Evolutionary conservation across 2,797 vertebrate species (phyloP), one percentile per base, ranked within the genome.

Genomic region (Gambelia wislizenii): DNA sequence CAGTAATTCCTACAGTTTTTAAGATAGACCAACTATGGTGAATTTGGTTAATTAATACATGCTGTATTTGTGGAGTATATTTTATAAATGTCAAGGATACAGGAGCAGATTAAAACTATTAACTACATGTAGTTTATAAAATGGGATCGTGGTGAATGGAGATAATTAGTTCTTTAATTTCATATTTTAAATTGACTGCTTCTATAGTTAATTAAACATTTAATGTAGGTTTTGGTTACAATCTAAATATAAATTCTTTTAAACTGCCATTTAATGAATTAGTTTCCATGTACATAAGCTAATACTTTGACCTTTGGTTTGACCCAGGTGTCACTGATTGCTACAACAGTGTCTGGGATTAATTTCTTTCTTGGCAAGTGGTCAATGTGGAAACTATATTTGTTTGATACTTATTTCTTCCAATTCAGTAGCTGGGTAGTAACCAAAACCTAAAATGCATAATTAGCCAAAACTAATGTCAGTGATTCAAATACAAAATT

Each of bases 151-250:
- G 92, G 49, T 92, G 82, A 93, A 81, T 61, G 14, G 14, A 94
- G 77, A 93, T 93, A 95, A 93, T 91, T 95, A 84, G 88, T 90
- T 96, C 67, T 90, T 95, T 96, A 95, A 96, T 95, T 95, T 94
- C 39, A 84, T 93, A 89, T 91, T 94, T 96, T 94, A 92, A 95
- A 95, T 94, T 96, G 90, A 95, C 88, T 95, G 59, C 86, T 94
- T 95, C 87, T 93, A 25, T 90, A 93, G 49, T 95, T 97, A 96
- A 96, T 96, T 95, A 95, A 96, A 94, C 33, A 91, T 92, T 88
- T 93, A 93, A 86, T 94, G 33, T 92, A 91, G 42, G 59, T 85
- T 94, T 93, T 89, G 56, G 86, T 94, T 93, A 89, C 74, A 94
- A 89, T 91, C 82, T 90, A 94, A 95, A 91, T 91, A 75, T 90